These are phyloP conservation scores for Osmoderma eremita DNA, from an alignment of 2,888 invertebrate species.

Conservation along the genomic window DNA sequence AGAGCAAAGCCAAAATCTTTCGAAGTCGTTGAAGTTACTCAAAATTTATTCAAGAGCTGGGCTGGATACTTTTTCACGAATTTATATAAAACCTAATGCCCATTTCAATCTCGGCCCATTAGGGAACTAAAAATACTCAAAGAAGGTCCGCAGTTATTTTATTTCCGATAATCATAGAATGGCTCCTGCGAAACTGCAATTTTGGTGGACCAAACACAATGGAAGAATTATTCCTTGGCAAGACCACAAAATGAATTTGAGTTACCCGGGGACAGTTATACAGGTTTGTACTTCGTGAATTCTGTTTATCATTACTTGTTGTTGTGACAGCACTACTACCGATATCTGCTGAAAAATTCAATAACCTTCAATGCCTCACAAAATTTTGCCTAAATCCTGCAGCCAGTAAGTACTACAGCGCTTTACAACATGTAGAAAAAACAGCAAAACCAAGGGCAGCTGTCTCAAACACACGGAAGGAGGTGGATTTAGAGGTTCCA, in stretches of 20 bases:
- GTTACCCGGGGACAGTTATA: not conserved
- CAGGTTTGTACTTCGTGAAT: not conserved
- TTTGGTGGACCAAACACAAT: not conserved
- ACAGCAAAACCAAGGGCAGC: not conserved
- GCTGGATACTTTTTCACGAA: constrained; percentile 3
- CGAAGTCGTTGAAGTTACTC: constrained; percentile 29
- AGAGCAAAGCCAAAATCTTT: constrained; percentile 33
- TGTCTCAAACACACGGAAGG: not conserved
- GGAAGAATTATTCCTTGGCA: constrained; percentile 1
- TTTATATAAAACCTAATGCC: constrained; percentile 2
- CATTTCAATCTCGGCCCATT: not conserved
- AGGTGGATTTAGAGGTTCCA: not conserved
- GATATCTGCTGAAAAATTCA: constrained; percentile 6
- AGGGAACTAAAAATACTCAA: constrained; percentile 7
- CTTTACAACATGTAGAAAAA: constrained; percentile 4
- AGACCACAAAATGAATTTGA: not conserved
- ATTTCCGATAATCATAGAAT: constrained; percentile 9
- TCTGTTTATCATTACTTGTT: constrained; percentile 1
- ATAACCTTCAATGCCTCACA: not conserved
- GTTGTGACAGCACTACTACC: constrained; percentile 9
- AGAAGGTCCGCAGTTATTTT: not conserved
- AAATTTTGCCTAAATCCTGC: constrained; percentile 2
- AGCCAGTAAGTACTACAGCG: constrained; percentile 7
- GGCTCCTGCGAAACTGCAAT: constrained; percentile 10
- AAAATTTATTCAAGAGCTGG: constrained; percentile 3